Conservation (phyloP, 1,140 invertebrate genomes). For the Philaenus spumarius region DNA sequence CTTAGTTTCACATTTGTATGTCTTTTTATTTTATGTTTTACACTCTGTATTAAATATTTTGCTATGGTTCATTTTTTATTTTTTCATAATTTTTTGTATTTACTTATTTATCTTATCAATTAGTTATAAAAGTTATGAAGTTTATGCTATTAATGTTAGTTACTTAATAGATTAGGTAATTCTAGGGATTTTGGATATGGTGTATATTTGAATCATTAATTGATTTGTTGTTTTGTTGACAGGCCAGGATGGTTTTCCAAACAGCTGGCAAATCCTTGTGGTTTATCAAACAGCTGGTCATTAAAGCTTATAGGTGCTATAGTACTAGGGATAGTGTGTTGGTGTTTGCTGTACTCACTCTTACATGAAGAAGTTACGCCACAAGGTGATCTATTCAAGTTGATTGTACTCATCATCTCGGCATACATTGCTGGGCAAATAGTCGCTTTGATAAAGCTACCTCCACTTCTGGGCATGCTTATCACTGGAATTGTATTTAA, state of each 20-base stretch:
- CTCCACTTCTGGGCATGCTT: constrained; percentile 33
- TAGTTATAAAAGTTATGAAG: too few relatives aligned
- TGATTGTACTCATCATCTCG: constrained; percentile 24
- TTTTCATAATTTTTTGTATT: too few relatives aligned
- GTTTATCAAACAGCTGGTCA: constrained; percentile 17
- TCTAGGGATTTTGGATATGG: too few relatives aligned
- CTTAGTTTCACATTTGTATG: too few relatives aligned
- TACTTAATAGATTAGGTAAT: too few relatives aligned
- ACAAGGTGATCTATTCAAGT: constrained; percentile 27
- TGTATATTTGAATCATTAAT: too few relatives aligned
- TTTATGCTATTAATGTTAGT: too few relatives aligned
- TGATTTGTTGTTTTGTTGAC: too few relatives aligned
- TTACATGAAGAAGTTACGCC: constrained; percentile 17
- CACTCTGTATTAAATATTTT: too few relatives aligned
- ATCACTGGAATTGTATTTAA: constrained; percentile 29
- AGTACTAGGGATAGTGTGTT: constrained; percentile 14
- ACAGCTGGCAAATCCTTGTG: constrained; percentile 3
- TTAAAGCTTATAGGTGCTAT: constrained; percentile 15
- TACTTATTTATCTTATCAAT: too few relatives aligned
- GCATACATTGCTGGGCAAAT: constrained; percentile 25
- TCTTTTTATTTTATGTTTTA: too few relatives aligned
- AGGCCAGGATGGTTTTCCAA: neutral
- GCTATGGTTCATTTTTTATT: too few relatives aligned
- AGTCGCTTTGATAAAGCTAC: constrained; percentile 18
- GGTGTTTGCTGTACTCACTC: constrained; percentile 23